Conservation (phyloP, 1,140 invertebrate species). For the Holotrichia oblita region DNA sequence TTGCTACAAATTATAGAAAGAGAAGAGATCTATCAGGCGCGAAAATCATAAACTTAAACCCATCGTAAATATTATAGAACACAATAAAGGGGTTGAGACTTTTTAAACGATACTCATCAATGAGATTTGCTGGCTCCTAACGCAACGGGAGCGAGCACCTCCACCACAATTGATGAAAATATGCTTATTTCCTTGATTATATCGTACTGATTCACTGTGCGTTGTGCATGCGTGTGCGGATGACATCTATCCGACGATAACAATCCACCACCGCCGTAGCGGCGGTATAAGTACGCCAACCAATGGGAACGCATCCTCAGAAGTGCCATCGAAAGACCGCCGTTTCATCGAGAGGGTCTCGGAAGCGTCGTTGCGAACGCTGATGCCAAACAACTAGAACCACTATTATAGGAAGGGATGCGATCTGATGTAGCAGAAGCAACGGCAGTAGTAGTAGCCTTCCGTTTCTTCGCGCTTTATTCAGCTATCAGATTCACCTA, state of each 20-base stretch:
- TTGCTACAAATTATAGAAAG: no score
- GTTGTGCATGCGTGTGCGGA: conserved; percentile 4
- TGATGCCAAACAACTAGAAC: conserved; percentile 16
- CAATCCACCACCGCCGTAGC: conserved; percentile 7
- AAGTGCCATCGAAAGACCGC: conserved; percentile 34
- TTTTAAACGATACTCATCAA: no score
- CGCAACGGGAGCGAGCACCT: no score
- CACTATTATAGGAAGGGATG: conserved; percentile 22
- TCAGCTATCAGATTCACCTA: conserved; percentile 16
- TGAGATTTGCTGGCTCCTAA: no score
- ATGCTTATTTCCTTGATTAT: no score
- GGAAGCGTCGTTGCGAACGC: conserved; percentile 24
- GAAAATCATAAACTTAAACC: no score
- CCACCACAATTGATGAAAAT: no score
- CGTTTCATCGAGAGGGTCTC: conserved; percentile 32
- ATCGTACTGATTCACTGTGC: no score
- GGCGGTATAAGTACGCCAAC: conserved; percentile 29
- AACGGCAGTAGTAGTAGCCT: conserved; percentile 1
- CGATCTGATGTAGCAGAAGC: conserved; percentile 15
- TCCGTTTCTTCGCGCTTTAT: conserved; percentile 31
- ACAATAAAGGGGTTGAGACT: no score
- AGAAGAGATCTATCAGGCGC: no score
- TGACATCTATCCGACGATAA: conserved; percentile 17
- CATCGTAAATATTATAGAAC: no score
- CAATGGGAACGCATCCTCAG: conserved; percentile 27